Base-by-base conservation (phyloP, 2,797 vertebrate genomes). In the Carapus acus region DNA sequence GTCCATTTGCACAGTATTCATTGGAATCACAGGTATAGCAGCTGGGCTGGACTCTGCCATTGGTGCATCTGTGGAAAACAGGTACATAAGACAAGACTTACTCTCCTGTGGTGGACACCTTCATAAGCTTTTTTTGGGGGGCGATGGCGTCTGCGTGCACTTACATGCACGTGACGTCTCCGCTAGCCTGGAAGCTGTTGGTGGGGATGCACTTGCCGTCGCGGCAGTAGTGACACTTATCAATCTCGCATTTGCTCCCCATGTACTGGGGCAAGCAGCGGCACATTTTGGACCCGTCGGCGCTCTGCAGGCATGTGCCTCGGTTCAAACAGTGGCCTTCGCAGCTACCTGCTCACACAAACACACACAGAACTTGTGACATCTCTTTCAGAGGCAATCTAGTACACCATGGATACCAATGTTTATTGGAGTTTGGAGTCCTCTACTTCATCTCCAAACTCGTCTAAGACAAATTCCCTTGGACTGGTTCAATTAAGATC, bases 101-200 rank as follows among this genome's bases (percentile, higher is more conserved):
- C 9, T n/a, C n/a, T n/a, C n/a, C n/a, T 27, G 24, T 27, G 24
- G 24, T 27, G 4, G 24, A 27, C 24, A 27, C 4, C 24, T 27
- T 27, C n/a, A n/a, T n/a, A n/a, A n/a, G n/a, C n/a, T 27, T 27
- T 4, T 27, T 27, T 40, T 21, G 12, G 6, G 13, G 24, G 11
- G 19, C 18, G 31, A n/a, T 12, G 36, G 11, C 16, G 29, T 20
- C 8, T 9, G 40, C 24, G 11, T 38, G 8, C 9, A 7, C 68
- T 58, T 83, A 98, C 94, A 86, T 88, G 89, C 95, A 98, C 58
- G 83, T 89, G 48, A 96, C 91, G 1, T 91, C 90, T 29, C 90
- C 91, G 0, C 75, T 87, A 47, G 88, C 88, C 23, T 88, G 83
- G 48, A 82, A 69, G 52, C 85, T 69, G 70, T 74, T 74, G 54